These are phyloP conservation scores for Hystrix brachyura DNA, from an alignment of 2,113 vertebrate genomes.

Conservation along the genomic window DNA sequence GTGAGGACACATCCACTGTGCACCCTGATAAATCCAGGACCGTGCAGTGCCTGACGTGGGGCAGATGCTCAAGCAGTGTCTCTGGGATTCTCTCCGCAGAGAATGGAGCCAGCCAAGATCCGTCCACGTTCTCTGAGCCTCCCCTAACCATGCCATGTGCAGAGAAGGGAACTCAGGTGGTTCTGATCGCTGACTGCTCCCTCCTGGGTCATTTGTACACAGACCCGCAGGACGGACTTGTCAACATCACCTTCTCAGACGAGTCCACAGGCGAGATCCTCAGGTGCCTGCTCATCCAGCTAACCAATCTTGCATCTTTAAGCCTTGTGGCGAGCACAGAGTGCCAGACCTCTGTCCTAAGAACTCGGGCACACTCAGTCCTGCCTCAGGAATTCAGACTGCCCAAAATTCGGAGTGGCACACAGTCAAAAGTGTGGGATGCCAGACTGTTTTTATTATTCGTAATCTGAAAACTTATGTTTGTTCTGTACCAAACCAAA, in stretches of 20 bases:
- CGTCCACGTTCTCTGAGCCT: neutral
- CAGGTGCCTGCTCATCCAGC: too few relatives aligned
- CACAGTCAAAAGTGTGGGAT: neutral
- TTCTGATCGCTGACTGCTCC: neutral
- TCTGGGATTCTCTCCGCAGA: neutral
- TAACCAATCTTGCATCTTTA: neutral
- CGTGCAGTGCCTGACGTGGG: too few relatives aligned
- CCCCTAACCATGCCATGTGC: neutral
- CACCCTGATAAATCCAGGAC: neutral
- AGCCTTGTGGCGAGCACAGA: neutral
- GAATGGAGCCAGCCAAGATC: too few relatives aligned
- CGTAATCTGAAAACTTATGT: neutral
- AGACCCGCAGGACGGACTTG: neutral
- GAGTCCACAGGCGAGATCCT: neutral
- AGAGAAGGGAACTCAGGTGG: neutral
- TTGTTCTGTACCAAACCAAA: neutral
- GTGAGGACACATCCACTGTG: rapidly evolving
- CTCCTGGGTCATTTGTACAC: neutral
- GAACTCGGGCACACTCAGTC: neutral
- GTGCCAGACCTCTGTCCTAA: neutral
- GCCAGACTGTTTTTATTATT: neutral
- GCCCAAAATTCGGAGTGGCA: neutral
- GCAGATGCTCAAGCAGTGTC: neutral
- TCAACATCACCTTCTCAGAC: neutral
- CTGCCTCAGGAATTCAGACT: neutral